Evolutionary conservation across 1,140 invertebrate species (phyloP), one percentile per base, ranked within the genome.

Genomic region (Odontomachus brunneus): DNA sequence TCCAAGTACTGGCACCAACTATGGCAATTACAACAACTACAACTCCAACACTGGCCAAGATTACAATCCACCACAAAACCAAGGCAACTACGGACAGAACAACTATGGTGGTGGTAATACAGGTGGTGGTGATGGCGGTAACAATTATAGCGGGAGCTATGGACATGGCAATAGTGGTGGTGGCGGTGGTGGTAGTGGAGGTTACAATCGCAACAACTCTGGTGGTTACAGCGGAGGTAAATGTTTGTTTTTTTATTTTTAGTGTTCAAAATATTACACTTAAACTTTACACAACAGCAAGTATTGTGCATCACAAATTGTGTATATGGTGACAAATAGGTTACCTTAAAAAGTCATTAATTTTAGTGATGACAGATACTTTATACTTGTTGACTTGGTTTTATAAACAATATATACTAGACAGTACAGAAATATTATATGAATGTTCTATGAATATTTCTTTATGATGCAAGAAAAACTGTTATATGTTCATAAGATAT

Each of bases 41-140:
- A 86, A 74, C 74, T 90, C 94, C 76, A 89, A 93, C 19, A 88
- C 92, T 55, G 91, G 89, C 49, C 91, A 91, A 80, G 89, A 90
- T 33, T 94, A 93, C 17, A 88, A 81, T 81, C 91, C 90, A 49
- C 72, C 90, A 0, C 90, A 90, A 22, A 89, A 71, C 62, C 92
- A 95, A 66, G 89, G 94, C 72, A 93, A 92, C 82, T 94, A 95
- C 84, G 93, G 94, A 57, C 94, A 94, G 65, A 91, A 94, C 71
- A 92, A 92, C 74, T 93, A 94, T 85, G 93, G 95, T 87, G 93
- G 94, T 51, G 92, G 93, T 38, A 94, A 92, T 89, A 91, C 92
- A 86, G 91, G 93, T 48, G 86, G 84, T 15, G 83, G 90, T 3
- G 91, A 91, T 63, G 91, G 93, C 57, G 90, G 86, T 78, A 83